Conservation (phyloP, 2,113 vertebrate species). For the Xenopus borealis region DNA sequence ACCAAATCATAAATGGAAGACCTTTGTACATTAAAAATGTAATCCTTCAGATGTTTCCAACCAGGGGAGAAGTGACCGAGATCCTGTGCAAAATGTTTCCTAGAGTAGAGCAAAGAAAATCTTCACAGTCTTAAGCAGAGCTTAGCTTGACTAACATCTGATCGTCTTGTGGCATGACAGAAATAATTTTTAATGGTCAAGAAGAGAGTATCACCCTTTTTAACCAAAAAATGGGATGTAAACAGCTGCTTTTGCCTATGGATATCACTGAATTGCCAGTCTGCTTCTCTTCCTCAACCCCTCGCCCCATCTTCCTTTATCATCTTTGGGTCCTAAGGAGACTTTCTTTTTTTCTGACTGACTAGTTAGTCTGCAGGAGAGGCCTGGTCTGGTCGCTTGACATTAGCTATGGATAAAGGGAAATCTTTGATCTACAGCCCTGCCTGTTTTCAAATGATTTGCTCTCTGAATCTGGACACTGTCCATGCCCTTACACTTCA, state of each 20-base stretch:
- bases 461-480: conserved; percentile 82
- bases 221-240: conserved; percentile 62
- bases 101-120: neutral
- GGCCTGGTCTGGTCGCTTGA: conserved; percentile 65
- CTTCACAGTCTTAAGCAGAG: neutral
- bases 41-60: too few relatives aligned
- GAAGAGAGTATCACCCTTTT: conserved; percentile 62
- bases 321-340: conserved; percentile 78
- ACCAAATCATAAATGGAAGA: too few relatives aligned
- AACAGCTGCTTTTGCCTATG: conserved; percentile 66
- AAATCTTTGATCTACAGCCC: conserved; percentile 86
- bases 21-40: too few relatives aligned
- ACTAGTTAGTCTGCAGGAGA: conserved; percentile 63
- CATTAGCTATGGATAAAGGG: conserved; percentile 67
- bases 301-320: conserved; percentile 66
- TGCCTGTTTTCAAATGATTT: conserved; percentile 86
- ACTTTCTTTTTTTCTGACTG: conserved; percentile 70
- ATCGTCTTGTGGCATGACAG: conserved; percentile 50
- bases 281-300: conserved; percentile 69
- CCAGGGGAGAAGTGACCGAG: too few relatives aligned
- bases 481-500: conserved; percentile 80
- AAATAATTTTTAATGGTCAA: conserved; percentile 64
- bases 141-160: neutral
- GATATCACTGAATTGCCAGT: conserved; percentile 62
- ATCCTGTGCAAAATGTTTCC: neutral